Evolutionary conservation across 1,140 invertebrate genomes (phyloP).

Genomic region (Penaeus vannamei): DNA sequence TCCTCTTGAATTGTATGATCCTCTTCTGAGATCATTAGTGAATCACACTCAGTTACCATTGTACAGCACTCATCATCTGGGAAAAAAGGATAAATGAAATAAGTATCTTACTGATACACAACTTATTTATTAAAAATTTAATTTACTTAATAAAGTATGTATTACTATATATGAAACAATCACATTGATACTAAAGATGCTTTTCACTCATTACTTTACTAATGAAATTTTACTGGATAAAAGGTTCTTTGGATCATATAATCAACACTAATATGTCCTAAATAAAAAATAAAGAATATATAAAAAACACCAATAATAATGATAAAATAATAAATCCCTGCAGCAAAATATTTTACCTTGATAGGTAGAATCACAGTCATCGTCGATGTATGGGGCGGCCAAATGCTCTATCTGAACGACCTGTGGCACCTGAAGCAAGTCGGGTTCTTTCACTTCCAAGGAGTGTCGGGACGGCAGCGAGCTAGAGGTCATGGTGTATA

Average conservation of each 20-base stretch:
- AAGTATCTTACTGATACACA: background rate
- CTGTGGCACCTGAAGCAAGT: constrained; percentile 66
- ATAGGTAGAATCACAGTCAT: constrained; percentile 51
- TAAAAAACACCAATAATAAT: no score
- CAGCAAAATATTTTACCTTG: constrained; percentile 28
- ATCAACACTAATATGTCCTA: no score
- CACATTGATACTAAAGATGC: no score
- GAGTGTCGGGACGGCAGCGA: constrained; percentile 67
- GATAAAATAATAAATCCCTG: background rate
- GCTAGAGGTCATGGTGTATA: constrained; percentile 37
- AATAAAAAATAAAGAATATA: background rate
- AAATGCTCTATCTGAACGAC: constrained; percentile 60
- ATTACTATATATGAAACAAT: no score
- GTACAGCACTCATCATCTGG: constrained; percentile 55
- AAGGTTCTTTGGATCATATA: no score
- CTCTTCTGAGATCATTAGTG: constrained; percentile 5
- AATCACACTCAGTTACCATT: constrained; percentile 55
- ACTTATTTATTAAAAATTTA: background rate
- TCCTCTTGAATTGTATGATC: constrained; percentile 1
- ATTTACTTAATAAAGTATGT: background rate
- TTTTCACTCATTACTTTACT: no score
- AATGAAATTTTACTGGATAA: no score
- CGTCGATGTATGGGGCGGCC: constrained; percentile 57
- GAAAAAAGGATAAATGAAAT: background rate
- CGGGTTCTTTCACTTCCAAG: constrained; percentile 63